Percentiles rank a stretch among this genome's conserved stretches.
These are phyloP conservation scores for Idaea biselata DNA, from an alignment of 2,888 invertebrate genomes.

Conservation along the genomic window DNA sequence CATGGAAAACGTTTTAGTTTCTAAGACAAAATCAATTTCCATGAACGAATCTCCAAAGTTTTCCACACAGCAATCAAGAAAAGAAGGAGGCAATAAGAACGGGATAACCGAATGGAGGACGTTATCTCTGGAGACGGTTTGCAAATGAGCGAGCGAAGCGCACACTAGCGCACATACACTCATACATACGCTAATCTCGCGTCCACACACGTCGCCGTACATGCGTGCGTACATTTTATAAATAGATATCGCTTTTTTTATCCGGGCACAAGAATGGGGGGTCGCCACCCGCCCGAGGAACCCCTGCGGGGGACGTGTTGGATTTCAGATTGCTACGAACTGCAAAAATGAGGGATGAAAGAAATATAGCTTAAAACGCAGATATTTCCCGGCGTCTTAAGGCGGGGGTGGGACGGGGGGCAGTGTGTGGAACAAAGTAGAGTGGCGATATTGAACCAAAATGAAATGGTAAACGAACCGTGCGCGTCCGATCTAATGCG, in stretches of 20 bases:
- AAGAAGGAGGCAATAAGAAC: conserved; percentile 77
- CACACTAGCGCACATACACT: conserved; percentile 49
- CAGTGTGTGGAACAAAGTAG: conserved; percentile 81
- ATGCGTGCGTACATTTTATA: conserved; percentile 77
- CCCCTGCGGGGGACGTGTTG: conserved; percentile 79
- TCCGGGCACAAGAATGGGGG: conserved; percentile 78
- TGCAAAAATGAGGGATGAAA: conserved; percentile 83
- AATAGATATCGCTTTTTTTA: conserved; percentile 81
- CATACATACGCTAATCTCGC: conserved; percentile 62
- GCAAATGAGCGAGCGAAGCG: conserved; percentile 76
- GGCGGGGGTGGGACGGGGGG: conserved; percentile 62
- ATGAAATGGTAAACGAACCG: conserved; percentile 81
- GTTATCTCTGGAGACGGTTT: conserved; percentile 80
- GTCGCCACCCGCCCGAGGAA: conserved; percentile 68
- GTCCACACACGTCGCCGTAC: conserved; percentile 66
- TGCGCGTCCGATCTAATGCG: conserved; percentile 81
- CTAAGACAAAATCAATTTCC: conserved; percentile 69
- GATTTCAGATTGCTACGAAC: conserved; percentile 82
- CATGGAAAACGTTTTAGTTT: conserved; percentile 62
- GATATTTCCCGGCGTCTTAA: conserved; percentile 81
- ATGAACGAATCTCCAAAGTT: conserved; percentile 69
- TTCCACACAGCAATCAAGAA: conserved; percentile 76
- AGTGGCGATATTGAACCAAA: conserved; percentile 80
- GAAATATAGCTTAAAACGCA: conserved; percentile 83
- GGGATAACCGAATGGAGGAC: conserved; percentile 78